Conservation (phyloP, 2,888 invertebrate genomes). For the Carterocephalus palaemon region DNA sequence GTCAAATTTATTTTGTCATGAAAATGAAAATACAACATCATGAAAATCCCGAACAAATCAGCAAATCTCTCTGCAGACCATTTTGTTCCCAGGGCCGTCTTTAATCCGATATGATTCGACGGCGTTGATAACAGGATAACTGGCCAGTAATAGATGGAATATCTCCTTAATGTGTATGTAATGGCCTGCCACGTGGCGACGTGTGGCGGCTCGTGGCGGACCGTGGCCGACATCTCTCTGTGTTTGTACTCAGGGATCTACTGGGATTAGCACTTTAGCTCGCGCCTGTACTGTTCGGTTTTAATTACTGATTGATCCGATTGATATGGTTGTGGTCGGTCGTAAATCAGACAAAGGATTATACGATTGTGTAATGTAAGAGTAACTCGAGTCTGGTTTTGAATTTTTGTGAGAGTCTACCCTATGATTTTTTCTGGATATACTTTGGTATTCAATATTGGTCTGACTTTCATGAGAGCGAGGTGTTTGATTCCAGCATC, state of each 20-base stretch:
- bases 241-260: constrained; percentile 58
- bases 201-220: constrained; percentile 53
- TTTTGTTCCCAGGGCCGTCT: constrained; percentile 53
- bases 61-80: constrained; percentile 20
- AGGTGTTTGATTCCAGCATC: too few relatives aligned
- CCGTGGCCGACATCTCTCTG: constrained; percentile 45
- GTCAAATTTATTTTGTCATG: too few relatives aligned
- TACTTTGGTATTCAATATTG: too few relatives aligned
- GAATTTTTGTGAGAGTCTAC: neutral
- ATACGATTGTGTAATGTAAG: constrained; percentile 29
- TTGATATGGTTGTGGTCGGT: constrained; percentile 49
- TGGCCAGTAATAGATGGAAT: constrained; percentile 63
- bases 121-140: constrained; percentile 69
- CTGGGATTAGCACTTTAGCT: constrained; percentile 71
- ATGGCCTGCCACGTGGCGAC: constrained; percentile 57
- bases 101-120: constrained; percentile 58
- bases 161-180: constrained; percentile 68
- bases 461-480: too few relatives aligned
- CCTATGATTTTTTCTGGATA: too few relatives aligned
- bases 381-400: neutral
- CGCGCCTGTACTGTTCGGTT: constrained; percentile 51
- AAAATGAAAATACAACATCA: neutral
- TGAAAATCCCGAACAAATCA: neutral
- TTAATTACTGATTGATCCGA: constrained; percentile 71
- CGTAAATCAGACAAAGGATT: constrained; percentile 67